phyloP scores from a whole-genome alignment of 1,140 invertebrate genomes.

The Sycophila sp. region DNA sequence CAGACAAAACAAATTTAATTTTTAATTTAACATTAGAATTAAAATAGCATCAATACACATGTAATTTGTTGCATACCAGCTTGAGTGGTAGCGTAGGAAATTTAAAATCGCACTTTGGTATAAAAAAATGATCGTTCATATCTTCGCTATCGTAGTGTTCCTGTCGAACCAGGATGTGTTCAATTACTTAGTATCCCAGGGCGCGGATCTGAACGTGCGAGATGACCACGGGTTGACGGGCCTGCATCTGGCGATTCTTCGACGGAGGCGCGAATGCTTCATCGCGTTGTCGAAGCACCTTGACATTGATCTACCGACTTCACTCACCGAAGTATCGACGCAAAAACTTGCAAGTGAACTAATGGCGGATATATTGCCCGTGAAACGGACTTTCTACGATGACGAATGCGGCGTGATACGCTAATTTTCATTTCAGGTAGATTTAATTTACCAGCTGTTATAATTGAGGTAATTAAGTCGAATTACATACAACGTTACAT shows the following conservation, averaged over 20 bases:
- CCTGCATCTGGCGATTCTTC: conserved; percentile 43
- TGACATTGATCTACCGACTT: conserved; percentile 5
- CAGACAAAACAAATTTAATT: background rate
- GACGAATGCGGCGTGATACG: no score
- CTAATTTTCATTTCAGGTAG: no score
- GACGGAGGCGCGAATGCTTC: conserved; percentile 39
- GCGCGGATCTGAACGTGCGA: conserved; percentile 37
- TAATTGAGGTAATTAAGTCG: no score
- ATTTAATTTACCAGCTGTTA: no score
- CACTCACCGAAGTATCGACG: conserved; percentile 17
- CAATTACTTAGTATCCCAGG: conserved; percentile 35
- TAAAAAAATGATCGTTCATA: no score
- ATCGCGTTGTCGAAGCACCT: conserved; percentile 34
- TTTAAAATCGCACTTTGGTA: no score
- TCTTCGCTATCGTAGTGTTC: no score
- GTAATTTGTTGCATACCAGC: no score
- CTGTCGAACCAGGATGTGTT: conserved; percentile 43
- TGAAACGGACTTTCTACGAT: background rate
- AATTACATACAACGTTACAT: no score
- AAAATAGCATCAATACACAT: background rate
- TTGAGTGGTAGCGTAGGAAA: no score
- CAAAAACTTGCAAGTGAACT: conserved; percentile 21
- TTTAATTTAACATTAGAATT: background rate
- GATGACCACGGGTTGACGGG: conserved; percentile 43
- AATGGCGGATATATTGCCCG: conserved; percentile 24